phyloP scores from a whole-genome alignment of 2,888 invertebrate species.

The Clivina fossor region DNA sequence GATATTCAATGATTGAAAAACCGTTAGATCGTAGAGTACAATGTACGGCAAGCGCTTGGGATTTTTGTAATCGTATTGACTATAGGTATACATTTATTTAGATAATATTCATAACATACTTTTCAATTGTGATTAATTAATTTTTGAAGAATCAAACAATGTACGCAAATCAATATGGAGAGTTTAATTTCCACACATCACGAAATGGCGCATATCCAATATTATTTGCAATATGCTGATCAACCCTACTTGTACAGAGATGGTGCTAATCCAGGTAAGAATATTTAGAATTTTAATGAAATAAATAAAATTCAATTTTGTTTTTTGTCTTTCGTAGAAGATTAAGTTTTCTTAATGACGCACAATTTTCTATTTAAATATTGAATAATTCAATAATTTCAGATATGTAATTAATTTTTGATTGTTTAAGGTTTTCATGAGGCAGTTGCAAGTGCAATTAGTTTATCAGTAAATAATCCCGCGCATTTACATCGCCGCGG shows the following conservation, averaged over 20 bases:
- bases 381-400: neutral
- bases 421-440: constrained; percentile 74
- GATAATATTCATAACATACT: constrained; percentile 12
- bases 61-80: constrained; percentile 81
- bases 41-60: constrained; percentile 81
- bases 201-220: constrained; percentile 82
- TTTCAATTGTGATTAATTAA: too few species aligned
- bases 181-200: constrained; percentile 78
- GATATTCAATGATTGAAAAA: constrained; percentile 74
- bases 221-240: constrained; percentile 76
- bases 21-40: constrained; percentile 72
- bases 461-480: constrained; percentile 75
- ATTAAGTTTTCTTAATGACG: neutral
- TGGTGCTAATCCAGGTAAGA: constrained; percentile 78
- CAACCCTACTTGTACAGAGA: constrained; percentile 75
- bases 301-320: constrained; percentile 2
- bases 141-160: constrained; percentile 73
- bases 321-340: neutral
- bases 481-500: constrained; percentile 74
- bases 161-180: constrained; percentile 76
- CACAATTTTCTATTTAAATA: neutral
- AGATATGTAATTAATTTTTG: constrained; percentile 1
- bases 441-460: constrained; percentile 79
- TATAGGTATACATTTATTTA: constrained; percentile 62
- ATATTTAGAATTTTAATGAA: too few species aligned